Conservation (phyloP, 2,888 invertebrate species). For the Macaria liturata region DNA sequence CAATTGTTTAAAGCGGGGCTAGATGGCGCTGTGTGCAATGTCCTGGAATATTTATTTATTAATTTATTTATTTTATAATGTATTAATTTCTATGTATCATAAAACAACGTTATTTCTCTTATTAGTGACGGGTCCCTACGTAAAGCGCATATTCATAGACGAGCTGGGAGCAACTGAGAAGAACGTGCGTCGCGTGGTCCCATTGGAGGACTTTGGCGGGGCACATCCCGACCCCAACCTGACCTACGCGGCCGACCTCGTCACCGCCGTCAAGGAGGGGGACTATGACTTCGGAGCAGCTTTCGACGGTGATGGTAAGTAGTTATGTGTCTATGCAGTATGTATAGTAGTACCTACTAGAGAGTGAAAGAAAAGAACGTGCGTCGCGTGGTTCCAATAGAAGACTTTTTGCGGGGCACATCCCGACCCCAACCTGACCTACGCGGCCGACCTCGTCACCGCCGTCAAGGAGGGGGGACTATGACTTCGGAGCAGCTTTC, state of each 20-base stretch:
- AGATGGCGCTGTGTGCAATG: no score
- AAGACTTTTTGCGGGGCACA: slow-evolving; percentile 98
- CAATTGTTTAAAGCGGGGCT: no score
- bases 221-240: slow-evolving; percentile 98
- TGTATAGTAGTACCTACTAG: no score
- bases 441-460: slow-evolving; percentile 91
- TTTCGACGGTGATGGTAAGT: slow-evolving; percentile 97
- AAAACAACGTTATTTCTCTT: neutral
- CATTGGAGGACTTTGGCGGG: slow-evolving; percentile 97
- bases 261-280: slow-evolving; percentile 85
- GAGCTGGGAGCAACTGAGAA: slow-evolving; percentile 90
- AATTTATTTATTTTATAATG: no score
- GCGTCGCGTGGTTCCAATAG: slow-evolving; percentile 91
- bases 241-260: slow-evolving; percentile 92
- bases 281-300: slow-evolving; percentile 93
- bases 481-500: slow-evolving; percentile 95
- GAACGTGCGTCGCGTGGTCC: slow-evolving; percentile 89
- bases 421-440: slow-evolving; percentile 98
- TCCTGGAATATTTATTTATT: no score
- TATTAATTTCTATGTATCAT: no score
- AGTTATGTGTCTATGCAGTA: no score
- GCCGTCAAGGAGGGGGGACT: slow-evolving; percentile 85
- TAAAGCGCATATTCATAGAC: slow-evolving; percentile 92
- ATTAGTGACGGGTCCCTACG: slow-evolving; percentile 98
- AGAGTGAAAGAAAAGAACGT: no score